Percentiles rank a stretch among this genome's conserved stretches.
Conservation (phyloP, 2,797 vertebrate genomes). For the Perodicticus potto region DNA sequence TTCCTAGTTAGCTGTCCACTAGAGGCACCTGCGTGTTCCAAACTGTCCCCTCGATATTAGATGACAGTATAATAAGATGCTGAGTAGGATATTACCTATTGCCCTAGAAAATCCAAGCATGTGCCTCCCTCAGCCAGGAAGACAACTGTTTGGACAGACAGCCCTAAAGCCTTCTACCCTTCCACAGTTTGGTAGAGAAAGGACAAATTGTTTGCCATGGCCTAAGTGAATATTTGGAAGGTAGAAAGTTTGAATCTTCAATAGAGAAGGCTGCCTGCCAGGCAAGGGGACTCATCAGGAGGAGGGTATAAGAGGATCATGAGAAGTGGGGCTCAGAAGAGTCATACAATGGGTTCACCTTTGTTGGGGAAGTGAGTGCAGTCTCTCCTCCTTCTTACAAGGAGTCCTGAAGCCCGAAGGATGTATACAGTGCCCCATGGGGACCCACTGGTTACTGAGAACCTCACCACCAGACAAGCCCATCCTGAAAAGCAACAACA, state of each 20-base stretch:
- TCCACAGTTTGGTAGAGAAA: neutral
- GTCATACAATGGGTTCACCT: neutral
- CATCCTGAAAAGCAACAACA: neutral
- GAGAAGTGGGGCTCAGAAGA: neutral
- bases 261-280: neutral
- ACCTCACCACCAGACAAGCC: neutral
- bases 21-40: neutral
- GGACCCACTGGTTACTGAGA: neutral
- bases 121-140: neutral
- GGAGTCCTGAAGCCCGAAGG: neutral
- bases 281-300: neutral
- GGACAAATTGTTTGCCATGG: neutral
- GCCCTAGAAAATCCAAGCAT: neutral
- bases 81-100: neutral
- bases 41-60: neutral
- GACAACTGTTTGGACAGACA: neutral
- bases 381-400: neutral
- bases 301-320: neutral
- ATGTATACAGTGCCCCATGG: rapidly evolving
- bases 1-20: neutral
- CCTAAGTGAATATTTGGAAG: neutral
- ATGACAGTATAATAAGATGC: neutral
- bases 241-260: neutral
- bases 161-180: neutral
- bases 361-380: neutral